Evolutionary conservation across 2,888 invertebrate species (phyloP).

Genomic region (Xylota segnis): DNA sequence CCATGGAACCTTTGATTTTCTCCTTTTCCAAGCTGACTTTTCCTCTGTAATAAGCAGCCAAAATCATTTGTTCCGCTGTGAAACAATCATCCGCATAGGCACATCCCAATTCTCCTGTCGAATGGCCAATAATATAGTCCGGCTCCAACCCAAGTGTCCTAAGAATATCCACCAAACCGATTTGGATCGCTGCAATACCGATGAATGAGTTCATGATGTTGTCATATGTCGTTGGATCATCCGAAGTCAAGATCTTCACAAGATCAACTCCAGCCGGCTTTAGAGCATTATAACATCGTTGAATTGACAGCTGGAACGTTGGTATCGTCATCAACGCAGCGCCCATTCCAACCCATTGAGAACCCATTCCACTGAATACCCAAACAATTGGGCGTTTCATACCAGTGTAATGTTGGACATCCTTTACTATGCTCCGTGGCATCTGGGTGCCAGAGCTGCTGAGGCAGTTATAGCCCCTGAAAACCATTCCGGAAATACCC

Average conservation of each 20-base stretch:
- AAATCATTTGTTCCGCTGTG: constrained; percentile 93
- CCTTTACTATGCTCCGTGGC: constrained; percentile 83
- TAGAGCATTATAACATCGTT: constrained; percentile 86
- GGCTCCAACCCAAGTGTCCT: constrained; percentile 87
- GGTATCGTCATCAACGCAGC: constrained; percentile 89
- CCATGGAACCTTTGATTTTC: constrained; percentile 92
- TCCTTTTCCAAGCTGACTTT: constrained; percentile 89
- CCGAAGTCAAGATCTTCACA: constrained; percentile 87
- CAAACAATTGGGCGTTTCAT: constrained; percentile 91
- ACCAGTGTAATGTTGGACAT: constrained; percentile 87
- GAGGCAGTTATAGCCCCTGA: constrained; percentile 88
- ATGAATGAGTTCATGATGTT: constrained; percentile 89
- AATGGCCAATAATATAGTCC: constrained; percentile 93
- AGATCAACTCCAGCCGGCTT: constrained; percentile 87
- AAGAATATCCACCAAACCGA: constrained; percentile 88
- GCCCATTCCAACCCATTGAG: constrained; percentile 95
- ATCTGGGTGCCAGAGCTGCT: constrained; percentile 62
- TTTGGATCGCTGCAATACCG: constrained; percentile 88
- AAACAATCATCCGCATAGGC: constrained; percentile 97
- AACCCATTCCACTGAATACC: constrained; percentile 95
- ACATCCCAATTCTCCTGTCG: constrained; percentile 96
- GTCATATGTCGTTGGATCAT: constrained; percentile 87
- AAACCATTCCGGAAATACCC: constrained; percentile 87
- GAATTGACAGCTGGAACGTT: constrained; percentile 89
- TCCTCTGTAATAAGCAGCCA: constrained; percentile 93